phyloP scores from a whole-genome alignment of 2,888 invertebrate genomes.

The Hypsopygia costalis region DNA sequence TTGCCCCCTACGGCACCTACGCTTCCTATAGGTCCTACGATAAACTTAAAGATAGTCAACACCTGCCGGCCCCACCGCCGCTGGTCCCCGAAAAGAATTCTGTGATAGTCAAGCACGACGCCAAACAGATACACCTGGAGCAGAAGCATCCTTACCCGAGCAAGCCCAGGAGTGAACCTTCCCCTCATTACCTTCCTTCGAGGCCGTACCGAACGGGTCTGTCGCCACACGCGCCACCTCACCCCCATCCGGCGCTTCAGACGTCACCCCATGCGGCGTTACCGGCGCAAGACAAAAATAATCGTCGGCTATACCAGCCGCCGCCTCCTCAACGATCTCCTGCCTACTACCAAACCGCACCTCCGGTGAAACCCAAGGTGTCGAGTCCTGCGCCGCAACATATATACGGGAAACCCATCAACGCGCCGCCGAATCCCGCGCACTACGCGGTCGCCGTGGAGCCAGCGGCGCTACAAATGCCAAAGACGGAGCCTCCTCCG shows the following conservation, averaged over 20 bases:
- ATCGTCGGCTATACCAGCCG: constrained; percentile 43
- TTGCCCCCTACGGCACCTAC: constrained; percentile 82
- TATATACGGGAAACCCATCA: constrained; percentile 84
- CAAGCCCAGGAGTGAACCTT: constrained; percentile 78
- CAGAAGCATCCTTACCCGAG: constrained; percentile 80
- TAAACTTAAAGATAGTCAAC: constrained; percentile 80
- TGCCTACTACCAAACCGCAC: constrained; percentile 69
- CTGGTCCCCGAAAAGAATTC: constrained; percentile 87
- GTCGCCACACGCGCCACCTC: constrained; percentile 77
- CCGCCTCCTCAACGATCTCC: constrained; percentile 66
- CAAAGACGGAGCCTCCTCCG: constrained; percentile 75
- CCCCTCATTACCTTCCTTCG: constrained; percentile 77
- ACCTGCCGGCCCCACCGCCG: constrained; percentile 84
- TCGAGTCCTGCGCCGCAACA: constrained; percentile 89
- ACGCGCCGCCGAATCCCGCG: constrained; percentile 66
- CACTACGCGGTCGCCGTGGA: constrained; percentile 64
- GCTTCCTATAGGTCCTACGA: constrained; percentile 82
- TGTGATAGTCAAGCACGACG: constrained; percentile 90
- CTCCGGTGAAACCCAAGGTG: constrained; percentile 83
- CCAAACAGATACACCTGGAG: constrained; percentile 82
- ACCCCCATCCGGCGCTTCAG: constrained; percentile 71
- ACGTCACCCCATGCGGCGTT: constrained; percentile 56
- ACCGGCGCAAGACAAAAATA: constrained; percentile 45
- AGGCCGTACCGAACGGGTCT: constrained; percentile 70
- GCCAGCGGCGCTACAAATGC: constrained; percentile 74